A percentile compares a stretch with the other conserved stretches of the same genome.
Conservation (phyloP, 2,113 vertebrate species). For the Ptychochromis oligacanthus region DNA sequence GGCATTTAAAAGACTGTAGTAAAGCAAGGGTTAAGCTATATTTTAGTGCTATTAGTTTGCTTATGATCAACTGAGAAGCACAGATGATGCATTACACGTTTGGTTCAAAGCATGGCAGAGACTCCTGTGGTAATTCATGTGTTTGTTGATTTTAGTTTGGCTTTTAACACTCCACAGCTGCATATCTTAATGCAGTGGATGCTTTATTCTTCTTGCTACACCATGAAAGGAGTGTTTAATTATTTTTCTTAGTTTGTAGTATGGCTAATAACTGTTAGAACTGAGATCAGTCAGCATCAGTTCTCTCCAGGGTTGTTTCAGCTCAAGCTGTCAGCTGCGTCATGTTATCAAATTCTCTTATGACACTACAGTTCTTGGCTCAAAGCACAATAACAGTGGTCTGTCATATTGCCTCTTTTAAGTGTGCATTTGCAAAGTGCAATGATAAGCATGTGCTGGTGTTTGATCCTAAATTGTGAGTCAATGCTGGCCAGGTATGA, state of each 20-base stretch:
- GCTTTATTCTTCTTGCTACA: not conserved
- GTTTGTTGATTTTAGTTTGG: not conserved
- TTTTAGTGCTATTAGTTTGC: not conserved
- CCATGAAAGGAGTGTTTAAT: constrained; percentile 1
- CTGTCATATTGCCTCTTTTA: not conserved
- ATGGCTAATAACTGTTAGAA: constrained; percentile 4
- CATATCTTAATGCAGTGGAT: not conserved
- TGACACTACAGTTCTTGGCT: not conserved
- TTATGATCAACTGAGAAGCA: not conserved
- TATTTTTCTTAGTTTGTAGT: not conserved
- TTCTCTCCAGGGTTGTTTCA: not conserved
- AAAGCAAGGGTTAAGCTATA: not conserved
- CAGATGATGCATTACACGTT: not conserved
- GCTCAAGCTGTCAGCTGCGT: not conserved
- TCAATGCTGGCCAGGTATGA: not conserved
- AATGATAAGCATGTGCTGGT: not conserved
- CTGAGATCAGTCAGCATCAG: not conserved
- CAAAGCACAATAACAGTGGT: constrained; percentile 3
- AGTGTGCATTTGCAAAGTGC: not conserved
- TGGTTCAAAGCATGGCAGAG: not conserved
- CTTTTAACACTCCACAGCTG: not conserved
- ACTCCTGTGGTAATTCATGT: not conserved
- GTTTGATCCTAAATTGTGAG: not conserved
- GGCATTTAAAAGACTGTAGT: not conserved
- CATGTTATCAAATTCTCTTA: not conserved